These are phyloP conservation scores for Eumacrocentrus americanus DNA, from an alignment of 2,888 invertebrate genomes.

Conservation along the genomic window DNA sequence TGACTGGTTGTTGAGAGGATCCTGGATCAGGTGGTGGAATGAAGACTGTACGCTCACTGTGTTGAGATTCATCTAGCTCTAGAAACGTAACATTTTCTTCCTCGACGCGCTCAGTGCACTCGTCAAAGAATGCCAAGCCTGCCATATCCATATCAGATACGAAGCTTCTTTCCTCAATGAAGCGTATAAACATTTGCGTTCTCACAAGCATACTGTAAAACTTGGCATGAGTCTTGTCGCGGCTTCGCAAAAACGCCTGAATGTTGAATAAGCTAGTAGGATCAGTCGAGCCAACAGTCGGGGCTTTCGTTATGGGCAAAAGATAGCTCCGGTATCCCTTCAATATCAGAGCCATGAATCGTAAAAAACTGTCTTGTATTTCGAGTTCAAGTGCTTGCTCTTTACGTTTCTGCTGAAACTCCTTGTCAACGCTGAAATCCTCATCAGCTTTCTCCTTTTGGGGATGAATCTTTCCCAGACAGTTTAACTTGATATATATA, in stretches of 20 bases:
- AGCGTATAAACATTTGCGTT: conserved; percentile 96
- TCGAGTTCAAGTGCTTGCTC: conserved; percentile 87
- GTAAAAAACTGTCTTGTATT: conserved; percentile 96
- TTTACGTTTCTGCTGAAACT: conserved; percentile 57
- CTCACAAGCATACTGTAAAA: conserved; percentile 89
- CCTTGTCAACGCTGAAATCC: conserved; percentile 56
- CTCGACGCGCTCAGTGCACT: conserved; percentile 85
- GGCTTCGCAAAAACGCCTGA: conserved; percentile 83
- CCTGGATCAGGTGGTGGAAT: conserved; percentile 90
- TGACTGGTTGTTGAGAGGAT: conserved; percentile 52
- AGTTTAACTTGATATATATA: conserved; percentile 68
- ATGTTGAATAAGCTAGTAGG: conserved; percentile 94
- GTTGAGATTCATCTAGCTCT: conserved; percentile 79
- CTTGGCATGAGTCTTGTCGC: conserved; percentile 87
- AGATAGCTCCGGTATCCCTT: conserved; percentile 89
- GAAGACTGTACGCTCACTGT: conserved; percentile 90
- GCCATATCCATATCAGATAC: conserved; percentile 95
- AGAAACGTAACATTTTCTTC: conserved; percentile 66
- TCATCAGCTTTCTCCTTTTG: conserved; percentile 47
- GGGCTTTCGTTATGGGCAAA: conserved; percentile 91
- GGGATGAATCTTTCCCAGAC: conserved; percentile 49
- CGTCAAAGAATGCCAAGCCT: conserved; percentile 95
- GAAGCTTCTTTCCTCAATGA: conserved; percentile 98
- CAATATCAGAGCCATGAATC: conserved; percentile 91
- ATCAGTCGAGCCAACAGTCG: conserved; percentile 93